Evolutionary conservation across 2,888 invertebrate genomes (phyloP).

Genomic region (Sipha maydis): DNA sequence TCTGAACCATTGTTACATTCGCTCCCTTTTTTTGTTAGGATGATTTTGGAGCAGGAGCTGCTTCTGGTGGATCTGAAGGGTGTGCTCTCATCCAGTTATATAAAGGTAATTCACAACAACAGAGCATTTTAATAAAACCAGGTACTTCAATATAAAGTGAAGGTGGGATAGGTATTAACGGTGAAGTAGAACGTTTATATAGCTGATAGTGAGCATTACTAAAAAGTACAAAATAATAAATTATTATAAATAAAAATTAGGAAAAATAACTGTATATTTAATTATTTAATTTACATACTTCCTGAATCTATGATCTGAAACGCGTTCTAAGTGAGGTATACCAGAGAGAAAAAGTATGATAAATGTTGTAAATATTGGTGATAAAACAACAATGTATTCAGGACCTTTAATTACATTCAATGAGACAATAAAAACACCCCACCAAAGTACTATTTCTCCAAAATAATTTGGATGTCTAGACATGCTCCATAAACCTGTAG

Average conservation of each 20-base stretch:
- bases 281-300: slow-evolving; percentile 70
- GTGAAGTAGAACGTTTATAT: slow-evolving; percentile 89
- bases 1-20: slow-evolving; percentile 56
- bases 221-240: slow-evolving; percentile 65
- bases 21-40: slow-evolving; percentile 62
- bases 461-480: slow-evolving; percentile 95
- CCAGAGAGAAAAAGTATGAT: slow-evolving; percentile 91
- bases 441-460: slow-evolving; percentile 93
- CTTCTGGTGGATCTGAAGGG: slow-evolving; percentile 55
- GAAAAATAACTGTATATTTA: neutral
- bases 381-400: slow-evolving; percentile 87
- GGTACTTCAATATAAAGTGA: slow-evolving; percentile 89
- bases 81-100: slow-evolving; percentile 79
- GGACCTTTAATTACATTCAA: slow-evolving; percentile 84
- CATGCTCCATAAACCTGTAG: slow-evolving; percentile 80
- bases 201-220: slow-evolving; percentile 86
- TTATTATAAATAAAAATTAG: slow-evolving; percentile 65
- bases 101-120: slow-evolving; percentile 90
- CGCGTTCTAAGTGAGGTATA: slow-evolving; percentile 86
- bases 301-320: slow-evolving; percentile 88
- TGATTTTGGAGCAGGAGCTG: slow-evolving; percentile 56
- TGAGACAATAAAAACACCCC: slow-evolving; percentile 91
- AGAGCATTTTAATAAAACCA: slow-evolving; percentile 80
- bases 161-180: slow-evolving; percentile 88
- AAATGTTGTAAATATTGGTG: slow-evolving; percentile 86